Conservation (phyloP, 2,797 vertebrate species). For the Muraenolepis orangiensis region DNA sequence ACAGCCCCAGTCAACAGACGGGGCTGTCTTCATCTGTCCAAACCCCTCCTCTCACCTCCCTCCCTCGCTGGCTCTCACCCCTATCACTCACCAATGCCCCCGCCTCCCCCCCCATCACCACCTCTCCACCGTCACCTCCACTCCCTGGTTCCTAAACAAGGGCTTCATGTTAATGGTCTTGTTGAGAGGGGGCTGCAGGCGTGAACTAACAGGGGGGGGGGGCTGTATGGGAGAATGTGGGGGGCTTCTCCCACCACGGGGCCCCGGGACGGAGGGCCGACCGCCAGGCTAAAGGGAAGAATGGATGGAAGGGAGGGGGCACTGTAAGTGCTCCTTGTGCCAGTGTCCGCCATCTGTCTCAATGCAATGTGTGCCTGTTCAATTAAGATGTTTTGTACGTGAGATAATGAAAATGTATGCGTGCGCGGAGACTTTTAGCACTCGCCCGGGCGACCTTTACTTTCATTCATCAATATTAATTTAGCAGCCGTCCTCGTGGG, state of each 20-base stretch:
- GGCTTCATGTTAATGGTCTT: conserved; percentile 27
- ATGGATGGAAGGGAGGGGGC: background rate
- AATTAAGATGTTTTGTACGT: background rate
- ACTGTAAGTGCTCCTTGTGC: background rate
- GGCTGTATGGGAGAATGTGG: background rate
- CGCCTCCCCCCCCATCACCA: background rate
- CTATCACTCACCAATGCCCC: background rate
- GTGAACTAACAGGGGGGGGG: conserved; percentile 18
- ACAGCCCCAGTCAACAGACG: background rate
- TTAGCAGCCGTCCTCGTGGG: background rate
- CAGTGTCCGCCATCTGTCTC: background rate
- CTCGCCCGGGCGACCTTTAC: background rate
- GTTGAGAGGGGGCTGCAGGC: conserved; percentile 35
- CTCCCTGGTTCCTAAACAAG: conserved; percentile 23
- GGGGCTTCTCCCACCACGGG: background rate
- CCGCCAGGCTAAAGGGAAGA: conserved; percentile 16
- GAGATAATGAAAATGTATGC: conserved; percentile 3
- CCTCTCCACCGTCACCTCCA: conserved; percentile 30
- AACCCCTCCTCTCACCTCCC: background rate
- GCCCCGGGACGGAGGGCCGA: background rate
- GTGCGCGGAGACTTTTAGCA: background rate
- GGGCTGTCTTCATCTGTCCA: background rate
- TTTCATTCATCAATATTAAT: conserved; percentile 2
- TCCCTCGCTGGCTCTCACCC: background rate
- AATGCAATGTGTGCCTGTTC: background rate